A percentile compares a stretch with the other conserved stretches of the same genome.
These are phyloP conservation scores for Pterophyllum scalare DNA, from an alignment of 2,113 vertebrate species.

Conservation along the genomic window DNA sequence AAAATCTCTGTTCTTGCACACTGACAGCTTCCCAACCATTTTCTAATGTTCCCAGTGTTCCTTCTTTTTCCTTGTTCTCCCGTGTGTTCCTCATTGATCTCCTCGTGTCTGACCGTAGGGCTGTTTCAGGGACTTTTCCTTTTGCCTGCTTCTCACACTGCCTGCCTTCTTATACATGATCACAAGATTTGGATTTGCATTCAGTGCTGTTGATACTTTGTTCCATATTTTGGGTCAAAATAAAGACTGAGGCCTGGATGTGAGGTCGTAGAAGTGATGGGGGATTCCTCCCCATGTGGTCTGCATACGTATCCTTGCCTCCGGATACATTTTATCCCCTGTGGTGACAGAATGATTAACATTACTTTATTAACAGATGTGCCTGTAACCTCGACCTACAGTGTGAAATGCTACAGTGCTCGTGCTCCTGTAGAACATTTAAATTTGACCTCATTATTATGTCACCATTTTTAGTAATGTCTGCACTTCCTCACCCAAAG, in stretches of 20 bases:
- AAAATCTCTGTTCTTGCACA: background rate
- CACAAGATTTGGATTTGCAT: background rate
- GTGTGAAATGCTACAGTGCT: background rate
- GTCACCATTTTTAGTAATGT: accelerated
- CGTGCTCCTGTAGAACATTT: background rate
- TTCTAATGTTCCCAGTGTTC: background rate
- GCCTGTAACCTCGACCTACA: too few relatives aligned
- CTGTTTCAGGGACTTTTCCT: background rate
- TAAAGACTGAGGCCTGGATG: background rate
- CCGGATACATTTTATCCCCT: background rate
- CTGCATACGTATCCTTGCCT: background rate
- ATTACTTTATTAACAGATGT: too few relatives aligned
- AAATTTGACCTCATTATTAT: background rate
- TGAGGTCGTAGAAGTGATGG: background rate
- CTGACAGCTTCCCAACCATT: background rate
- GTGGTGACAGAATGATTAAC: background rate
- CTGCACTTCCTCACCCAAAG: too few relatives aligned
- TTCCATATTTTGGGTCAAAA: background rate
- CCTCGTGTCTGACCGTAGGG: background rate
- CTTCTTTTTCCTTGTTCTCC: background rate
- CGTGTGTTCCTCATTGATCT: background rate
- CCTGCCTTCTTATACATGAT: background rate
- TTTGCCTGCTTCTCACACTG: too few relatives aligned
- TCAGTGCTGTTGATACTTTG: background rate
- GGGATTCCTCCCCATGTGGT: background rate